Evolutionary conservation across 1,140 invertebrate genomes (phyloP), one percentile per base, ranked within the genome.

Genomic region (Lasaia peninsularis): DNA sequence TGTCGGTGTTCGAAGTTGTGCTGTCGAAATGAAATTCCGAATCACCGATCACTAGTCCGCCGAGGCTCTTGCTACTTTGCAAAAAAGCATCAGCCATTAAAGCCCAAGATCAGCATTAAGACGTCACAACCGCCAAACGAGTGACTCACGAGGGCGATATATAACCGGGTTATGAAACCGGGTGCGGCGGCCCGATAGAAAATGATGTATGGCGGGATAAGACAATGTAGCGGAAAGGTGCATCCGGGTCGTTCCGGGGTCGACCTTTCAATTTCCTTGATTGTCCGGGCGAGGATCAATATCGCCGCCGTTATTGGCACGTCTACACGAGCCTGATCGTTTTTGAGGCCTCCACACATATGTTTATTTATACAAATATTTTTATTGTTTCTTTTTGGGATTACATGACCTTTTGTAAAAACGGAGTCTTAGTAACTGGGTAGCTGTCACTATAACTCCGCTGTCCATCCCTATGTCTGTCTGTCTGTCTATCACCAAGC

Each of bases 181-280:
- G 49, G 35, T 14, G 37, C 32, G 60, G 52, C 44, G 56, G 56
- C 32, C 21, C 54, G 44, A 55, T 62, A 55, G 44, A 52, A 24
- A 31, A 63, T 63, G 61, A 63, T 63, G 50, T 48, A 65, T 60
- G 48, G 44, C 21, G 12, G 52, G 58, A 60, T 65, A 60, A 52
- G 59, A 62, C 53, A 62, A 62, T 58, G 49, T 58, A 31, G 31
- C 24, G 55, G 56, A 52, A 54, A 61, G 59, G 56, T 59, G 52
- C 56, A 40, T 40, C 56, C 52, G 40, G 49, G 37, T 48, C 54
- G 50, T 55, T 40, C 49, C 53, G 14, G 37, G 40, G 32, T 28
- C 48, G 56, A 63, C 61, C 61, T 63, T 58, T 63, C 61, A 49
- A 60, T 67, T 66, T 65, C 58, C 60, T 57, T 54, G 21, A 66